Evolutionary conservation across 2,113 vertebrate genomes (phyloP).

Genomic region (Halichoerus grypus): DNA sequence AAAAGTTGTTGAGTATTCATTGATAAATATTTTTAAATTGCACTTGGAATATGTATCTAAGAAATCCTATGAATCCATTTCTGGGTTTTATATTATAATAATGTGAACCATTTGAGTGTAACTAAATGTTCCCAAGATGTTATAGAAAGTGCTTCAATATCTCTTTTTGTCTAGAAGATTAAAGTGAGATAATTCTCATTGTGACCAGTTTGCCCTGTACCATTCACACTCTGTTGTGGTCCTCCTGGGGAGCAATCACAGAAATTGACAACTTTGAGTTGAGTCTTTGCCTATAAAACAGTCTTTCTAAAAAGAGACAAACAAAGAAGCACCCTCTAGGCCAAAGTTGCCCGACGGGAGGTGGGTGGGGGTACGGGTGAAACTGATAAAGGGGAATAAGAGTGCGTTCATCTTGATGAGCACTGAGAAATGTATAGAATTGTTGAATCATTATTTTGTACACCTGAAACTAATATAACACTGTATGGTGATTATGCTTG

Average conservation of each 20-base stretch:
- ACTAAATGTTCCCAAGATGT: not conserved
- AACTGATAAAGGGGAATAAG: not conserved
- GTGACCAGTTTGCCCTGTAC: not conserved
- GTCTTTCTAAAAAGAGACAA: not conserved
- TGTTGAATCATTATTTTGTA: not conserved
- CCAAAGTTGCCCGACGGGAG: not conserved
- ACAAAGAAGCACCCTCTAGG: not conserved
- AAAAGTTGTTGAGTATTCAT: not conserved
- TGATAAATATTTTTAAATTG: constrained; percentile 52
- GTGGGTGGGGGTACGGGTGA: not conserved
- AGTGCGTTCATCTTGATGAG: not conserved
- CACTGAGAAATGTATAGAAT: not conserved
- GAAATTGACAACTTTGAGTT: not conserved
- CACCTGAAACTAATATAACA: not conserved
- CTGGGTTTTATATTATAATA: constrained; percentile 14
- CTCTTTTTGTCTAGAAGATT: not conserved
- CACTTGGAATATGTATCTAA: not conserved
- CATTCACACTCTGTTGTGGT: not conserved
- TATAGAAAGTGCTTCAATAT: not conserved
- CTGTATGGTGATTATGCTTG: not conserved
- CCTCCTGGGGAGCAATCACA: not conserved
- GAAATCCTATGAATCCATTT: not conserved
- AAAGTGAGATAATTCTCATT: not conserved
- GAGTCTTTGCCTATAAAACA: not conserved
- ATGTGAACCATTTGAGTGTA: not conserved